Evolutionary conservation across 2,888 invertebrate genomes (phyloP), one percentile per base, ranked within the genome.

Genomic region (Operophtera brumata): DNA sequence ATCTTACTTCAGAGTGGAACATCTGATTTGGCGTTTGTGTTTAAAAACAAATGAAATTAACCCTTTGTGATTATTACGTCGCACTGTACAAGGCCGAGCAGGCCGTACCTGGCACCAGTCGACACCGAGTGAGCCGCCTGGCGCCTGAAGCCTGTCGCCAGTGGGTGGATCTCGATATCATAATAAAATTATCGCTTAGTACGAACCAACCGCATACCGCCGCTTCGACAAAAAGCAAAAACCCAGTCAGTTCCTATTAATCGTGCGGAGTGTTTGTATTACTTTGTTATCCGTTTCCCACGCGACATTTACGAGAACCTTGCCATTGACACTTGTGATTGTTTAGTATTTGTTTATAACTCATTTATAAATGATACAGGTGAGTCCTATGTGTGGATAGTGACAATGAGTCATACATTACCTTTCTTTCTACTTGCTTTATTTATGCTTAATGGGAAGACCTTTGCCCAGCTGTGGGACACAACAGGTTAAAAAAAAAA

Each of bases 61-160:
- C 67, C 66, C 70, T 69, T 65, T 62, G 61, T 66, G 70, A 69
- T 76, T 77, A 75, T 9, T 7, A 9, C 75, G 76, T 77, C 78
- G 83, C 82, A 77, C 78, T 74, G 65, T 71, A 78, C 77, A 89
- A 90, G 89, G 89, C 84, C 89, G 89, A 78, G 70, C 73, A 70
- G n/a, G 65, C 68, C 75, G 89, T 90, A 77, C 87, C 89, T 78
- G 89, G 86, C 73, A 86, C 87, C 64, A 71, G 64, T 59, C 67
- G 67, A 69, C 68, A 71, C 71, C 63, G 67, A 67, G 54, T 69
- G 59, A 58, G 64, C 62, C 61, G 64, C 63, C 69, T 64, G 53
- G 65, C 71, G 67, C 72, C 20, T 20, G 67, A 69, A 66, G 66
- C 64, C 71, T 67, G 66, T 72, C 66, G 62, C 70, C 66, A 69